Base-by-base conservation (phyloP, 2,113 vertebrate genomes). In the Anguilla rostrata region DNA sequence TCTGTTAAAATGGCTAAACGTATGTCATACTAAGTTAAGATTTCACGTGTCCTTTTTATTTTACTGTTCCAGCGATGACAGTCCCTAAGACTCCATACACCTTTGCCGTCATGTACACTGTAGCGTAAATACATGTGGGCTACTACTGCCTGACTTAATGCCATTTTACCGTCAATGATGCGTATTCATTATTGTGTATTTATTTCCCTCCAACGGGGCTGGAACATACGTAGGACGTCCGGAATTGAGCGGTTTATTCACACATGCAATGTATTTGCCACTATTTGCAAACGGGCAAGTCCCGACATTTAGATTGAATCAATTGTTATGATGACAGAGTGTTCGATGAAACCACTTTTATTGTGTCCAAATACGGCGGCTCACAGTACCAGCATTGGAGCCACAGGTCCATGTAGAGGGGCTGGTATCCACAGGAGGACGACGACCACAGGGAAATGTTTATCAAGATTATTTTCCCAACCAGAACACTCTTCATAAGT, bases 291-390 rank as follows among this genome's bases (percentile, higher is more conserved):
- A 94, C 95, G 95, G 96, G 93, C 96, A 94, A 56, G 20, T 34
- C 34, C 34, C 34, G 91, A 83, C 71, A 53, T 87, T 57, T 87
- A 90, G 83, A 93, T 86, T 91, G 87, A 88, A 91, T 90, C 66
- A 89, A 86, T 26, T 22, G 18, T 66, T 66, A 90, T 87, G 87
- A 90, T 89, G 90, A 88, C 39, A 3, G 63, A 85, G 60, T 95
- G 94, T 96, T 96, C 96, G 96, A 96, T 97, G 96, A 97, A 95
- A 96, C 95, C 96, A 97, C 95, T 93, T 95, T 95, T 95, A 95
- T 96, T 91, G 89, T 85, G 87, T 87, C 87, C 87, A 87, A 93
- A 91, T 93, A 88, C 91, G 91, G 92, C 91, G 91, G 87, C 93
- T 92, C 94, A 94, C 93, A 75, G 5, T 75, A 95, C 93, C 91